These are phyloP conservation scores for Acronicta leporina DNA, from an alignment of 2,888 invertebrate species.

Conservation along the genomic window DNA sequence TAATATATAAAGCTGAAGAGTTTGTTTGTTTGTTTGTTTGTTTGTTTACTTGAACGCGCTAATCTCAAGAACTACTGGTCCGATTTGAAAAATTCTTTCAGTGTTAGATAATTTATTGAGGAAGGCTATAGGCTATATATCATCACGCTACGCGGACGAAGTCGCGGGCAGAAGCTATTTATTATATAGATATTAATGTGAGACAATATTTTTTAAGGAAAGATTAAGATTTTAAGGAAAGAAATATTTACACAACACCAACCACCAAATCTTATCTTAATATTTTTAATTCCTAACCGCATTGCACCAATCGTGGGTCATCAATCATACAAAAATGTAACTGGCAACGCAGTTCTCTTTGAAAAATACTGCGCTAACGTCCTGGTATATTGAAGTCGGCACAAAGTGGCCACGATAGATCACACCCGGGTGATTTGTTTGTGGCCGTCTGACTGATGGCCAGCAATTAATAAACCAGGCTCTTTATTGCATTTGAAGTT, in stretches of 20 bases:
- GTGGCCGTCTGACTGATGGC: constrained; percentile 71
- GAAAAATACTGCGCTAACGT: constrained; percentile 57
- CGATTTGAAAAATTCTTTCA: no score
- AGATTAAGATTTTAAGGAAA: not conserved
- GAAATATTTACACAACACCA: not conserved
- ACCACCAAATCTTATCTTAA: not conserved
- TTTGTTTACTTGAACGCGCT: no score
- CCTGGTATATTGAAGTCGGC: constrained; percentile 64
- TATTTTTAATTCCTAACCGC: constrained; percentile 36
- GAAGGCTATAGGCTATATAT: no score
- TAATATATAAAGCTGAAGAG: no score
- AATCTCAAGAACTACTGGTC: no score
- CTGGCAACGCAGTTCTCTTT: constrained; percentile 34
- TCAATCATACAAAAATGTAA: constrained; percentile 51
- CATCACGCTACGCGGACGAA: no score
- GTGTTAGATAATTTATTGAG: no score
- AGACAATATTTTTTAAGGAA: no score
- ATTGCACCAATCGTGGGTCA: constrained; percentile 43
- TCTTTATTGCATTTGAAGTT: constrained; percentile 70
- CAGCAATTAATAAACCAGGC: constrained; percentile 70
- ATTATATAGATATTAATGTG: no score
- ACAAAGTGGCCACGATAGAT: constrained; percentile 70
- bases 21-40: no score
- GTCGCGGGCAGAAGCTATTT: no score
- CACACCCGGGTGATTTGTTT: constrained; percentile 73